Base-by-base conservation (phyloP, 2,797 vertebrate genomes). In the Distichodus sexfasciatus region DNA sequence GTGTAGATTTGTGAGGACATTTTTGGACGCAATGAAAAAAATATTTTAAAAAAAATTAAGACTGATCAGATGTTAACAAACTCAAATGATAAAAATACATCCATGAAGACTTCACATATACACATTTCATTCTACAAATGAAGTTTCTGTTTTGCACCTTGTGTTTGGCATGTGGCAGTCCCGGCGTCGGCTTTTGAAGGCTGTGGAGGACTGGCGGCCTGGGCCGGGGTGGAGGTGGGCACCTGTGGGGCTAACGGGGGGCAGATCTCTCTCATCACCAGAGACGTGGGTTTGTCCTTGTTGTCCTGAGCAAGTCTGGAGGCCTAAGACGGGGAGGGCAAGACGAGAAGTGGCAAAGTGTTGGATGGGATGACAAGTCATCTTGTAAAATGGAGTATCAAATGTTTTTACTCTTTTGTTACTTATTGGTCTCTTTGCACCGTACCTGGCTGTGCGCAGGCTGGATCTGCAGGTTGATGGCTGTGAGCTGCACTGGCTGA, bases 391-490 rank as follows among this genome's bases (percentile, higher is more conserved):
- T n/a, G n/a, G n/a, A n/a, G n/a, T n/a, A n/a, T n/a, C n/a, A n/a
- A n/a, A n/a, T n/a, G n/a, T n/a, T n/a, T n/a, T n/a, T n/a, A n/a
- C n/a, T n/a, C n/a, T n/a, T n/a, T n/a, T n/a, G n/a, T n/a, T n/a
- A n/a, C n/a, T n/a, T n/a, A n/a, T n/a, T n/a, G n/a, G n/a, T n/a
- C n/a, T n/a, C n/a, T 23, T n/a, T 23, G 10, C 12, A 2, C 0
- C 12, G 41, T 74, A 72, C 75, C 87, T 79, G 82, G 87, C 87
- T 70, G 31, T 1, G 81, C 66, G 94, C 76, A 0, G 94, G 94
- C 78, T 96, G 95, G 44, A 97, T 92, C 73, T 98, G 96, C 23
- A 98, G 87, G 85, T 97, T 96, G 87, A 98, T 96, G 23, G 95
- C 92, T 0, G 95, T 94, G 53, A 94, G 85, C n/a, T 96, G 94